Evolutionary conservation across 2,888 invertebrate species (phyloP).

Genomic region (Eupithecia subumbrata): DNA sequence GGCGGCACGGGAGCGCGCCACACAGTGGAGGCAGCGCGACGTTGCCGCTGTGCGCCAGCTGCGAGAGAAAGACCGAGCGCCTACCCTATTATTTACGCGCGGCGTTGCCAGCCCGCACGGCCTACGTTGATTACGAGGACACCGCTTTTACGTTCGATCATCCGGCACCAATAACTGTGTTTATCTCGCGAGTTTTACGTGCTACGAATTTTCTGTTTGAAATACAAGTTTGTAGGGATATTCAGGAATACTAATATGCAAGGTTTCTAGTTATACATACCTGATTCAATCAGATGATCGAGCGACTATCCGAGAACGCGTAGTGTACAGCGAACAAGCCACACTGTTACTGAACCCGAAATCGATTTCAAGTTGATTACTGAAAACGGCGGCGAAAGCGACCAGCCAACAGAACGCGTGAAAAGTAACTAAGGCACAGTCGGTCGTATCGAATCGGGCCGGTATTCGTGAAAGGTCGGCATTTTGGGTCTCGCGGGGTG

Average conservation of each 20-base stretch:
- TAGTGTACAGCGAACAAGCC: conserved; percentile 40
- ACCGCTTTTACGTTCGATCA: conserved; percentile 83
- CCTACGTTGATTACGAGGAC: conserved; percentile 85
- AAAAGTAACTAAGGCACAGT: conserved; percentile 83
- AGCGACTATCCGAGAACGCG: conserved; percentile 32
- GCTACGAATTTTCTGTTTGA: conserved; percentile 45
- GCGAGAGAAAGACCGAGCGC: conserved; percentile 83
- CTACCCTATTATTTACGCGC: conserved; percentile 84
- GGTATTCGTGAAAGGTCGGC: conserved; percentile 82
- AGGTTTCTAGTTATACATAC: conserved; percentile 47
- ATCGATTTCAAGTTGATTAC: conserved; percentile 56
- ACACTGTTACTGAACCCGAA: conserved; percentile 42
- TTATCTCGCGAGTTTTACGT: conserved; percentile 54
- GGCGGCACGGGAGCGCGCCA: conserved; percentile 57
- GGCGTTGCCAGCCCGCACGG: conserved; percentile 79
- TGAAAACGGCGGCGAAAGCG: conserved; percentile 71
- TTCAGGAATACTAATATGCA: conserved; percentile 33
- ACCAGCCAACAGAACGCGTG: conserved; percentile 72
- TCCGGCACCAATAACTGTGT: conserved; percentile 68
- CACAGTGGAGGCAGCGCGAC: conserved; percentile 71
- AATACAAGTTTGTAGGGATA: conserved; percentile 40
- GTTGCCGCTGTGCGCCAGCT: conserved; percentile 82
- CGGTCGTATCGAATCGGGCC: conserved; percentile 82
- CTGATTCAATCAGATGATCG: conserved; percentile 50
- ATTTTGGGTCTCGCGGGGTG: conserved; percentile 71